Percentiles rank a stretch among this genome's conserved stretches.
Conservation (phyloP, 2,113 vertebrate genomes). For the Semicossyphus pulcher region DNA sequence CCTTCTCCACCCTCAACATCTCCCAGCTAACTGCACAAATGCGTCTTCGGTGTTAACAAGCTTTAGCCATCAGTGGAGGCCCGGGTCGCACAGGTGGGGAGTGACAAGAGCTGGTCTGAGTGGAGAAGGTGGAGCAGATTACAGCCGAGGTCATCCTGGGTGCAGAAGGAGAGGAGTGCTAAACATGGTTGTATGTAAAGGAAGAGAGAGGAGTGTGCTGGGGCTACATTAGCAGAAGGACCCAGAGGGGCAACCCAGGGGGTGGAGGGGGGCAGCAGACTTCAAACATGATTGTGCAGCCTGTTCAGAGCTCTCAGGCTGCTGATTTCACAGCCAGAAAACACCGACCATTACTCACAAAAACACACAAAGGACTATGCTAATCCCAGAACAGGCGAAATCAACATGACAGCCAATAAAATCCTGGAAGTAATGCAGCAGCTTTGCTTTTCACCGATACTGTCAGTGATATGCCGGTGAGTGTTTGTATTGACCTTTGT, state of each 20-base stretch:
- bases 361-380: constrained; percentile 69
- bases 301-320: constrained; percentile 57
- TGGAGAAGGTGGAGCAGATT: constrained; percentile 25
- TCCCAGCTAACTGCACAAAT: constrained; percentile 67
- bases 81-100: constrained; percentile 33
- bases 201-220: constrained; percentile 39
- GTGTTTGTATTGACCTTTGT: constrained; percentile 76
- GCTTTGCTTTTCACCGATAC: constrained; percentile 63
- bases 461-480: constrained; percentile 68
- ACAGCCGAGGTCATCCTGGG: constrained; percentile 35
- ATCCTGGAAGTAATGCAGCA: constrained; percentile 61
- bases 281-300: constrained; percentile 61
- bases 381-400: constrained; percentile 73
- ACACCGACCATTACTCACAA: constrained; percentile 76
- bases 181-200: constrained; percentile 60
- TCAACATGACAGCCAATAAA: constrained; percentile 74
- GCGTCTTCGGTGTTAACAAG: constrained; percentile 78
- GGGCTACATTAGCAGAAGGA: constrained; percentile 58
- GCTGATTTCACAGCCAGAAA: constrained; percentile 68
- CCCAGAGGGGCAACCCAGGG: constrained; percentile 39
- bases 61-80: constrained; percentile 61
- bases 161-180: constrained; percentile 41
- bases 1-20: constrained; percentile 42
- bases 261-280: background rate
- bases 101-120: constrained; percentile 25